Conservation (phyloP, 2,888 invertebrate species). For the Pristionchus mayeri region DNA sequence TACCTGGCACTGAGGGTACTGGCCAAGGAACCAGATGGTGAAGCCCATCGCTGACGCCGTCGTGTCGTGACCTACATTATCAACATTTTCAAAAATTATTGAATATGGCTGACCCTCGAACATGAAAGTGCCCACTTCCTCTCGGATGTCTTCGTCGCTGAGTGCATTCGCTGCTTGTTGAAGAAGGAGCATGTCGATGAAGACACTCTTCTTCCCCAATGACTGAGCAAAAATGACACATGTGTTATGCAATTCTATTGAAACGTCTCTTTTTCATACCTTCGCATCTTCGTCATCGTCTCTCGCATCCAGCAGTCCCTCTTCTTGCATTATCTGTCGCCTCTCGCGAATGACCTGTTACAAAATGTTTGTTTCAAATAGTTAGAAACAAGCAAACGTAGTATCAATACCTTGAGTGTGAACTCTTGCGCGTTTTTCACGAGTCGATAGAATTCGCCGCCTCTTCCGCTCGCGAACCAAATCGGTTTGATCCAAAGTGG, state of each 20-base stretch:
- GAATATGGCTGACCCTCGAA: not conserved
- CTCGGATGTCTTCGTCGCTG: constrained; percentile 22
- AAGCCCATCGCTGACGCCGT: constrained; percentile 32
- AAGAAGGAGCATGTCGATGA: constrained; percentile 16
- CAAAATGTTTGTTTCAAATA: not conserved
- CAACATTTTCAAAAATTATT: not conserved
- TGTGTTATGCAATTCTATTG: too few species aligned
- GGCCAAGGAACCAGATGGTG: constrained; percentile 39
- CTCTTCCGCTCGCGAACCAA: constrained; percentile 81
- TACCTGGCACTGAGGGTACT: constrained; percentile 40
- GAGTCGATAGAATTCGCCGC: constrained; percentile 55
- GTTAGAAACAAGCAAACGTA: too few species aligned
- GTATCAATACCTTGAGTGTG: constrained; percentile 52
- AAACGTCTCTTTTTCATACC: not conserved
- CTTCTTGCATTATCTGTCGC: constrained; percentile 65
- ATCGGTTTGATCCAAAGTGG: constrained; percentile 81
- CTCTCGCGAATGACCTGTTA: constrained; percentile 53
- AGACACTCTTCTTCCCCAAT: constrained; percentile 15
- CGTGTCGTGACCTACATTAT: constrained; percentile 25
- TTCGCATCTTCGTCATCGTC: not conserved
- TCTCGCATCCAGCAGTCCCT: not conserved
- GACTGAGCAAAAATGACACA: not conserved
- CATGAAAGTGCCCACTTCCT: constrained; percentile 42
- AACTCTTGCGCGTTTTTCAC: constrained; percentile 60
- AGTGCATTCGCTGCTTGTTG: not conserved